A percentile compares a stretch with the other conserved stretches of the same genome.
Evolutionary conservation across 2,888 invertebrate genomes (phyloP).

Genomic region (Odontomyia ornata): DNA sequence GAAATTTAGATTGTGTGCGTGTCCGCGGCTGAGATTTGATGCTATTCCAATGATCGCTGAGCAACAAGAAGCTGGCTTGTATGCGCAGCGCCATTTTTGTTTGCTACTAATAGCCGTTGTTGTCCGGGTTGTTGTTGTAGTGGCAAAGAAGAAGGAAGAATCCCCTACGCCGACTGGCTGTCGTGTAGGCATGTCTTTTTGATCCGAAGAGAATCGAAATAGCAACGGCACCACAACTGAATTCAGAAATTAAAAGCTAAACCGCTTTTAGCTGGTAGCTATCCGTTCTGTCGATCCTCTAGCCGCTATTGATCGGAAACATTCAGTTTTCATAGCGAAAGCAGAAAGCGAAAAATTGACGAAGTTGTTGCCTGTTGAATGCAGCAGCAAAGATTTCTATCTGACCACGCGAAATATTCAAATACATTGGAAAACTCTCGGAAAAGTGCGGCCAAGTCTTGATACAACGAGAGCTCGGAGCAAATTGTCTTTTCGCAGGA

Average conservation of each 20-base stretch:
- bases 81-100: constrained; percentile 19
- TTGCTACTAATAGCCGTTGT: constrained; percentile 30
- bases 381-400: constrained; percentile 35
- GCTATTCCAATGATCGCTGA: constrained; percentile 1
- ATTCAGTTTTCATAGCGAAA: constrained; percentile 6
- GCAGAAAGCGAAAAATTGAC: constrained; percentile 4
- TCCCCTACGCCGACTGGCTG: constrained; percentile 3
- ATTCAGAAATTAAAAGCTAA: constrained; percentile 40
- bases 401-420: constrained; percentile 12
- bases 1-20: constrained; percentile 17
- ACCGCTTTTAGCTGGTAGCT: constrained; percentile 46
- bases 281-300: constrained; percentile 46
- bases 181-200: constrained; percentile 36
- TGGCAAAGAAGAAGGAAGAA: constrained; percentile 15
- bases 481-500: constrained; percentile 16
- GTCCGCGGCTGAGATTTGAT: constrained; percentile 13
- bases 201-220: constrained; percentile 46
- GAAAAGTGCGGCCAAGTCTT: constrained; percentile 18
- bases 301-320: constrained; percentile 41
- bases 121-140: constrained; percentile 17
- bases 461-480: constrained; percentile 3
- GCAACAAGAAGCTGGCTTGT: neutral
- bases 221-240: constrained; percentile 30
- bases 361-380: constrained; percentile 37
- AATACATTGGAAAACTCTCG: constrained; percentile 24